These are phyloP conservation scores for Phenacoccus solenopsis DNA, from an alignment of 1,140 invertebrate species.

Conservation along the genomic window DNA sequence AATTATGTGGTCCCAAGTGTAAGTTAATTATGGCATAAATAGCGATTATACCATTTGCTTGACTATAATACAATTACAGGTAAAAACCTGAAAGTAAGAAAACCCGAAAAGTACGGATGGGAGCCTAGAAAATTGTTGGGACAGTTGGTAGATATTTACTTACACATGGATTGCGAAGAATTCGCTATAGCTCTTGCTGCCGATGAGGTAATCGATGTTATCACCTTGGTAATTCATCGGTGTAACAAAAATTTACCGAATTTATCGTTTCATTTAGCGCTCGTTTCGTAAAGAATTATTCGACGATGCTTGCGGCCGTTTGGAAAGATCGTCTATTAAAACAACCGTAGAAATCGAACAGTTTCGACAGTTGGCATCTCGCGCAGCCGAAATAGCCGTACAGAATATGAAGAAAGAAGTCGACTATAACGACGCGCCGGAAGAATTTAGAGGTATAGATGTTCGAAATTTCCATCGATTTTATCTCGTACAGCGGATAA, in stretches of 20 bases:
- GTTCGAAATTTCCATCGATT: not conserved
- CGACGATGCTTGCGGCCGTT: slow-evolving; percentile 67
- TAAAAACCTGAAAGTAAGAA: slow-evolving; percentile 91
- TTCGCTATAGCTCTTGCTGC: slow-evolving; percentile 80
- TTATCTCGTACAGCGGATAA: not conserved
- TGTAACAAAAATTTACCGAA: not conserved
- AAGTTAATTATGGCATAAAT: slow-evolving; percentile 20
- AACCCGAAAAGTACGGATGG: slow-evolving; percentile 92
- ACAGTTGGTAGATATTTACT: slow-evolving; percentile 90
- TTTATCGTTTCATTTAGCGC: slow-evolving; percentile 45
- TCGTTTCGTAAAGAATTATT: slow-evolving; percentile 89
- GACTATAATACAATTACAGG: slow-evolving; percentile 25
- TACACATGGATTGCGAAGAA: slow-evolving; percentile 84
- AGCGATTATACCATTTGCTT: not conserved
- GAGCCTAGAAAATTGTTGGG: slow-evolving; percentile 79
- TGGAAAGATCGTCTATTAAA: slow-evolving; percentile 72
- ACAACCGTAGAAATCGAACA: slow-evolving; percentile 65
- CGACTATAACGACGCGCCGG: slow-evolving; percentile 89
- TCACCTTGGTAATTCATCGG: slow-evolving; percentile 19
- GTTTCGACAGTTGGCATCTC: slow-evolving; percentile 64
- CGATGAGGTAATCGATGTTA: slow-evolving; percentile 53
- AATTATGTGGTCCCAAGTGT: slow-evolving; percentile 94
- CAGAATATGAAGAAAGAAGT: slow-evolving; percentile 77
- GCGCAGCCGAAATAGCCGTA: slow-evolving; percentile 63
- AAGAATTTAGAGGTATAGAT: slow-evolving; percentile 70